Conservation (phyloP, 2,113 vertebrate species). For the Orycteropus afer region DNA sequence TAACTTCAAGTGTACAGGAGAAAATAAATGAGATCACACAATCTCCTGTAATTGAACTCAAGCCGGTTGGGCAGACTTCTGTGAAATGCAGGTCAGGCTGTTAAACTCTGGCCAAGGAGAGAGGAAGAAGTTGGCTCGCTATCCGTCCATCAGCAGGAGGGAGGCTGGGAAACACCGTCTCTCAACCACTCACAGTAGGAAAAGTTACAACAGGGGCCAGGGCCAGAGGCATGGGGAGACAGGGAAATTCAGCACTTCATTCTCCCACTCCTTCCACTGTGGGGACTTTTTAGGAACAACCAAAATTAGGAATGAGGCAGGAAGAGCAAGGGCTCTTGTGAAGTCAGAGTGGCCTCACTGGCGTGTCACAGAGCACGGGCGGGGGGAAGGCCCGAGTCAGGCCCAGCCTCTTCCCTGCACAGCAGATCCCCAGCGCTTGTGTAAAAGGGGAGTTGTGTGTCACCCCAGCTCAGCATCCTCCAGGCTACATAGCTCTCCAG, state of each 20-base stretch:
- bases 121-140: neutral
- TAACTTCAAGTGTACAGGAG: conserved; percentile 67
- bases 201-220: neutral
- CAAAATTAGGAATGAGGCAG: neutral
- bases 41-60: conserved; percentile 60
- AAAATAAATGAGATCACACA: conserved; percentile 77
- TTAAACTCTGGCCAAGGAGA: neutral
- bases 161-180: neutral
- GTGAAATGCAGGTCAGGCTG: conserved; percentile 48
- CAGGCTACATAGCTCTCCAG: neutral
- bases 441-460: neutral
- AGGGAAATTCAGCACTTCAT: neutral
- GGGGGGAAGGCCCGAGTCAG: neutral
- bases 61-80: conserved; percentile 18
- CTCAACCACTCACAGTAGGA: neutral
- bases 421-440: neutral
- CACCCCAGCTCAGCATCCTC: neutral
- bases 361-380: neutral
- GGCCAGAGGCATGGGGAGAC: neutral
- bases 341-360: neutral
- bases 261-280: neutral
- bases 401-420: neutral
- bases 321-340: neutral
- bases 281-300: neutral
- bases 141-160: neutral